Evolutionary conservation across 2,888 invertebrate species (phyloP), one percentile per base, ranked within the genome.

Genomic region (Drosophila falleni): DNA sequence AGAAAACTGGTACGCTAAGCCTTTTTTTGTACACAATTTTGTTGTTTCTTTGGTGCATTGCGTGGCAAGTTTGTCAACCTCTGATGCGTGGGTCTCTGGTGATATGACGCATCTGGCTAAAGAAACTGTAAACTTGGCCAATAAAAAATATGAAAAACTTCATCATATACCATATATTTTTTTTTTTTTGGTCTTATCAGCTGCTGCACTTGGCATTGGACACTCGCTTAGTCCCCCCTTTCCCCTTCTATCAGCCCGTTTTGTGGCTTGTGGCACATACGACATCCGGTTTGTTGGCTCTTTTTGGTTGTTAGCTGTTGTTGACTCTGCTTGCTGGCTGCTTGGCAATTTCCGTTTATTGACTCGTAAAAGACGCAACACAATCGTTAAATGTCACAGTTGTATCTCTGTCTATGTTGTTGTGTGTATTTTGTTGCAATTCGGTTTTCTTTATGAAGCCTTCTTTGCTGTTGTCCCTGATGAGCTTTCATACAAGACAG

Each of bases 1-100:
- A 71, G 78, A 61, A 87, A 87, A 74, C 74, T 75, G 86, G 67
- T 78, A 74, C 74, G 64, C 39, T 26, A 58, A 41, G 72, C 33
- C 29, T 59, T 72, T 74, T 64, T 71, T 74, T 70, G 44, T 37
- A 31, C 33, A 54, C 59, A 55, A 59, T 59, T 68, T 51, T 63
- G 42, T 63, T 58, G 62, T 60, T 71, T 64, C 0, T 15, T 60
- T 54, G 41, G 54, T 11, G 49, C 59, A 65, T 69, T 87, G 88
- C 86, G 86, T 88, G 71, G 80, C 81, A 66, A 81, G 83, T 83
- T 83, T 83, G 83, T 83, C 83, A 89, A 83, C 83, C 83, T 72
- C 46, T 33, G 58, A 50, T 53, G 80, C 80, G 76, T 71, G 61
- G 65, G 68, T 59, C 51, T 68, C 50, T 42, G 9, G 44, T 44